A percentile compares a stretch with the other conserved stretches of the same genome.
Evolutionary conservation across 2,113 vertebrate genomes (phyloP).

Genomic region (Cinclus mexicanus): DNA sequence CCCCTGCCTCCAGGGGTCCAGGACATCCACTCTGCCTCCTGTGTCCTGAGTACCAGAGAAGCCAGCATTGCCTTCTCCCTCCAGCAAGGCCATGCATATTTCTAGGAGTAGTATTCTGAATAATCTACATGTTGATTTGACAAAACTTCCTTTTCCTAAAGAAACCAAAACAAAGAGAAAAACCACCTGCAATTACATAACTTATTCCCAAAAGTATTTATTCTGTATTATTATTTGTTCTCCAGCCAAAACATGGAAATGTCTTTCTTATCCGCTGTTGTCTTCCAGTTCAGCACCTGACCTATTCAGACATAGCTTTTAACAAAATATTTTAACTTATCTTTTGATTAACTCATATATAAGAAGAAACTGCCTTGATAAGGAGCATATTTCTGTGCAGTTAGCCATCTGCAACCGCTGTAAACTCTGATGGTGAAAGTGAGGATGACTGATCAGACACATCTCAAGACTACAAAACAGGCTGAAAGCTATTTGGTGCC

Average conservation of each 20-base stretch:
- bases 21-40: neutral
- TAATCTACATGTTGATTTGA: neutral
- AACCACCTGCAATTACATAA: neutral
- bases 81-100: rapidly evolving
- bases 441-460: neutral
- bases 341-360: neutral
- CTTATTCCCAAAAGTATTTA: neutral
- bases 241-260: neutral
- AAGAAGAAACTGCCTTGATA: neutral
- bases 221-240: neutral
- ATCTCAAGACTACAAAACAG: neutral
- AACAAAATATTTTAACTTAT: neutral
- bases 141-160: neutral
- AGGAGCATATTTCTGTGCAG: neutral
- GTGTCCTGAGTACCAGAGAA: rapidly evolving
- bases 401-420: rapidly evolving
- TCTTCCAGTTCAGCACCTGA: neutral
- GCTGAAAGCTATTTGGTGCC: neutral
- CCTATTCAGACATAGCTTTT: neutral
- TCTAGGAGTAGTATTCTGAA: neutral
- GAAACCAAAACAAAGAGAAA: neutral
- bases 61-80: neutral
- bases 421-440: neutral
- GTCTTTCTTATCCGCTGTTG: neutral
- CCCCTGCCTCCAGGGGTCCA: neutral